Percentiles rank a stretch among this genome's conserved stretches.
Conservation (phyloP, 2,113 vertebrate genomes). For the Pavo muticus region DNA sequence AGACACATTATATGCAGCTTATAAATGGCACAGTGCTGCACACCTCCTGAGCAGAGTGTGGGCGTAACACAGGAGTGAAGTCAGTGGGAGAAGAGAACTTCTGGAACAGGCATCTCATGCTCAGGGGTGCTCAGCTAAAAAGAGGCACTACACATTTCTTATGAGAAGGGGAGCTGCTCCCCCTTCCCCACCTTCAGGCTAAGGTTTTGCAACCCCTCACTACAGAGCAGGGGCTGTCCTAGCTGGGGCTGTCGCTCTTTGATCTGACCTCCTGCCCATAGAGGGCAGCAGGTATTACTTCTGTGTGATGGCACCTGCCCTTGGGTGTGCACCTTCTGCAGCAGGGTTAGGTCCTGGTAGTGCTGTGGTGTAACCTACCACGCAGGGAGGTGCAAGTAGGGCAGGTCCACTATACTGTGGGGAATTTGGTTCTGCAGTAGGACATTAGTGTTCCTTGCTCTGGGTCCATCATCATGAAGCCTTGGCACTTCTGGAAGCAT, state of each 20-base stretch:
- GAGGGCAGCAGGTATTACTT: neutral
- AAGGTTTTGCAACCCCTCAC: neutral
- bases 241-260: neutral
- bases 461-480: neutral
- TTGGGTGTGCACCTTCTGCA: neutral
- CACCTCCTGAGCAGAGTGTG: neutral
- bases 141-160: neutral
- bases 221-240: neutral
- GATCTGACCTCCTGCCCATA: neutral
- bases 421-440: fast-evolving
- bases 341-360: neutral
- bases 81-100: slow-evolving; percentile 34
- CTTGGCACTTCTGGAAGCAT: neutral
- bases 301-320: neutral
- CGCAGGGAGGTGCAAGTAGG: fast-evolving
- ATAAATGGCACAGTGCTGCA: slow-evolving; percentile 17
- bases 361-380: neutral
- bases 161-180: neutral
- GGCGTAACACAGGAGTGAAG: slow-evolving; percentile 59
- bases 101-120: slow-evolving; percentile 49
- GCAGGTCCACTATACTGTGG: fast-evolving
- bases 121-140: neutral
- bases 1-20: neutral
- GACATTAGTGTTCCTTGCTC: fast-evolving
- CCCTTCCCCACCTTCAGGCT: neutral